Conservation (phyloP, 2,113 vertebrate genomes). For the Epinephelus fuscoguttatus region DNA sequence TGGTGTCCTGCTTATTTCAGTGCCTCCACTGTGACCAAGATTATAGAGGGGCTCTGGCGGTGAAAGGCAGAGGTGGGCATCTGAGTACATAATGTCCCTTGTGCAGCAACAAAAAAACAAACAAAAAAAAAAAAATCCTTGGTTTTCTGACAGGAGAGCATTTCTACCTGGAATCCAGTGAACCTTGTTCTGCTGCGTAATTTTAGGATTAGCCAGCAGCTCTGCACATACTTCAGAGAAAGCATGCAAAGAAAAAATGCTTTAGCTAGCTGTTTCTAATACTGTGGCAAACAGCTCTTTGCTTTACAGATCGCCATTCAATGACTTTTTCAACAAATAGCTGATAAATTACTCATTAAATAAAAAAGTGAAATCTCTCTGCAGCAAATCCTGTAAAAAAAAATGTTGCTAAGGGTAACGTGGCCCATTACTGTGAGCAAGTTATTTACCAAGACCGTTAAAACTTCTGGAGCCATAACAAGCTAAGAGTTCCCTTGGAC, state of each 20-base stretch:
- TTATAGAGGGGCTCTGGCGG: constrained; percentile 1
- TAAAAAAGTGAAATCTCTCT: neutral
- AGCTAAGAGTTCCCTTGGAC: neutral
- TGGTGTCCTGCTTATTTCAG: neutral
- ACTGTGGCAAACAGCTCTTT: constrained; percentile 5
- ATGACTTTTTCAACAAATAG: neutral
- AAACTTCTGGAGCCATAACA: neutral
- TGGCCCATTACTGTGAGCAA: neutral
- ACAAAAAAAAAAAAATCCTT: neutral
- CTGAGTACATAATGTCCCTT: neutral
- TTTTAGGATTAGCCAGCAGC: constrained; percentile 4
- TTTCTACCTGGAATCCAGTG: constrained; percentile 2
- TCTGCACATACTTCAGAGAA: constrained; percentile 12
- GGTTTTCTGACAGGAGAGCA: neutral
- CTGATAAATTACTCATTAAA: constrained; percentile 5
- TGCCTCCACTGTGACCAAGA: constrained; percentile 32
- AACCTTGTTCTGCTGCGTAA: neutral
- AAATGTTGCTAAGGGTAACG: neutral
- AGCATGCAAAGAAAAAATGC: neutral
- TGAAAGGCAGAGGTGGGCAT: constrained; percentile 22
- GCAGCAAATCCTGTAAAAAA: constrained; percentile 1
- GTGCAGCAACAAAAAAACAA: neutral
- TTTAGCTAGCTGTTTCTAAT: constrained; percentile 13
- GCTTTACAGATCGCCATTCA: neutral
- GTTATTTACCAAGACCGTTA: neutral